phyloP scores from a whole-genome alignment of 2,113 vertebrate genomes.

The Pachyramphus minor region DNA sequence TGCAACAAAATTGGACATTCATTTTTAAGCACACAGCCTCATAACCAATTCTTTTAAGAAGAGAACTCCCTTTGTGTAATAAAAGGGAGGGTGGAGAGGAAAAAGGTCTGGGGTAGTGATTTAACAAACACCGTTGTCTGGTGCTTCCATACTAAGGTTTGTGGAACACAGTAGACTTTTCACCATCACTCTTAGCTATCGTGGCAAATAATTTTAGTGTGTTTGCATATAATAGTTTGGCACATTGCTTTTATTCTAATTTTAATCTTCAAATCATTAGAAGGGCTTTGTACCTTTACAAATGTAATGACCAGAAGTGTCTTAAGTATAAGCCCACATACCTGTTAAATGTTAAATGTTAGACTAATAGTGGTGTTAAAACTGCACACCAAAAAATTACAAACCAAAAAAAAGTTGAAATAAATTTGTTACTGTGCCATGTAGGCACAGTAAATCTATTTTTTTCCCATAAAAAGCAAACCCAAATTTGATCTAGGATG shows the following conservation, averaged over 20 bases:
- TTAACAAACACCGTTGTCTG: constrained; percentile 14
- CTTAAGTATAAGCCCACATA: not conserved
- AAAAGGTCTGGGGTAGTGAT: constrained; percentile 33
- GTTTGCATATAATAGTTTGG: not conserved
- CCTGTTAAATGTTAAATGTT: not conserved
- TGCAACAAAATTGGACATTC: constrained; percentile 46
- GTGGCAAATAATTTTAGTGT: not conserved
- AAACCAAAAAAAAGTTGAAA: not conserved
- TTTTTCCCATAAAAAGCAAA: not conserved
- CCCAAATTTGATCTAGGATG: not conserved
- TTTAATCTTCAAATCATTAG: not conserved
- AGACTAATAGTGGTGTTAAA: not conserved
- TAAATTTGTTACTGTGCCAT: not conserved
- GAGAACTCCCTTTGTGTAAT: constrained; percentile 36
- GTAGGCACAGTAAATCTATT: not conserved
- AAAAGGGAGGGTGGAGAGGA: constrained; percentile 21
- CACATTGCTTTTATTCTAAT: not conserved
- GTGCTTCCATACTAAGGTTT: not conserved
- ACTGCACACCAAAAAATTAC: not conserved
- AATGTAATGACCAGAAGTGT: not conserved
- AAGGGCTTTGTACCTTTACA: not conserved
- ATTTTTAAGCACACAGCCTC: constrained; percentile 47
- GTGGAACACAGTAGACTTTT: not conserved
- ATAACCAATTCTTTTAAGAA: constrained; percentile 49
- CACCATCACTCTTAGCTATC: not conserved